These are phyloP conservation scores for Dicerorhinus sumatrensis DNA, from an alignment of 2,113 vertebrate genomes.

Conservation along the genomic window DNA sequence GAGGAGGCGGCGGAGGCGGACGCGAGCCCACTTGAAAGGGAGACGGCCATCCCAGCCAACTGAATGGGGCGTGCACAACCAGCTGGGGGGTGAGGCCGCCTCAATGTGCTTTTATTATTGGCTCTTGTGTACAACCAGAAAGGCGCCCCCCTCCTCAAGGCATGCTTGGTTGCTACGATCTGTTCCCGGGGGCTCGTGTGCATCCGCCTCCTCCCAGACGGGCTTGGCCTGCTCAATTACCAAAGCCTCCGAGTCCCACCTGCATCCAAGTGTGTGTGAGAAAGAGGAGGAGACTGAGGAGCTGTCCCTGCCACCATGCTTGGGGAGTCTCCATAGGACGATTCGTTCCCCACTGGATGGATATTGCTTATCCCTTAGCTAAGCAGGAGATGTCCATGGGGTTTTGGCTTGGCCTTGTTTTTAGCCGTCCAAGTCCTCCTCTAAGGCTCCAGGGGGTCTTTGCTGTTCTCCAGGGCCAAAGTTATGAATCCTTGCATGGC, in stretches of 20 bases:
- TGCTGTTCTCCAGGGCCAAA: background rate
- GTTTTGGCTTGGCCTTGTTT: background rate
- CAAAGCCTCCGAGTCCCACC: background rate
- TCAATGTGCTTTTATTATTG: constrained; percentile 41
- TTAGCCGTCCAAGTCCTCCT: background rate
- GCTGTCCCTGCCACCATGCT: rapidly evolving
- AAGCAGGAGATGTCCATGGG: background rate
- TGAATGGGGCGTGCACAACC: constrained; percentile 55
- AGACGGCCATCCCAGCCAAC: constrained; percentile 1
- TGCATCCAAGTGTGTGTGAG: background rate
- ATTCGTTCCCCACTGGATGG: background rate
- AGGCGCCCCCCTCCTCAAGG: background rate
- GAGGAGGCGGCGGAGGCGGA: background rate
- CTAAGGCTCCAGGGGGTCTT: too few relatives aligned
- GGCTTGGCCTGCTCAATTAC: background rate
- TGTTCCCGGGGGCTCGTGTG: constrained; percentile 4
- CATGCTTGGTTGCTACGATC: constrained; percentile 49
- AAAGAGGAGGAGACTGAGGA: background rate
- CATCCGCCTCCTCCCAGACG: background rate
- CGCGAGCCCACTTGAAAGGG: constrained; percentile 50
- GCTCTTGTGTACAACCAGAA: constrained; percentile 57
- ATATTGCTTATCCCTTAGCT: too few relatives aligned
- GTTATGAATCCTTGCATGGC: background rate
- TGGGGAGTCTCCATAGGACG: background rate
- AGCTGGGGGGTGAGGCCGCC: constrained; percentile 42